phyloP scores from a whole-genome alignment of 2,797 vertebrate genomes.

The Tympanoctomys barrerae region DNA sequence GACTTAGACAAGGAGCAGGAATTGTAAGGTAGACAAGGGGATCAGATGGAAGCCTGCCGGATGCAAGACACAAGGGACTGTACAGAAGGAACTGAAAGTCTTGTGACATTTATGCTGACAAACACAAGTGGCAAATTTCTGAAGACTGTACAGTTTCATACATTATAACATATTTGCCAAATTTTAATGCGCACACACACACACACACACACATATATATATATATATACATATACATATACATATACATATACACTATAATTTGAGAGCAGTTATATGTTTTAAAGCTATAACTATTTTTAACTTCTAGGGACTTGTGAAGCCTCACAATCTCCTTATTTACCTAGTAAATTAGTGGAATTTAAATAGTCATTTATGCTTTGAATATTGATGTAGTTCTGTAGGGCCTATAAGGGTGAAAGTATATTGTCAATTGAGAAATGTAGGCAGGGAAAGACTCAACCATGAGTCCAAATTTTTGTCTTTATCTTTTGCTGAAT shows the following conservation, averaged over 20 bases:
- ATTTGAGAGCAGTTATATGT: background rate
- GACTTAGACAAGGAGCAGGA: background rate
- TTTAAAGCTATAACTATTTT: background rate
- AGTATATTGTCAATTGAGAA: background rate
- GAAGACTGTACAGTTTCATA: background rate
- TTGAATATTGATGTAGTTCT: constrained; percentile 10
- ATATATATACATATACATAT: too few species aligned
- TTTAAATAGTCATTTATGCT: background rate
- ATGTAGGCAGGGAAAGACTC: background rate
- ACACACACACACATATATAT: too few species aligned
- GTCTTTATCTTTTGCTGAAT: background rate
- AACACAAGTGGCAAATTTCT: background rate
- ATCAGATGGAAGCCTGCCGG: background rate
- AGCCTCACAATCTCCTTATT: background rate
- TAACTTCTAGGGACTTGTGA: background rate
- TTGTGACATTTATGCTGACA: background rate
- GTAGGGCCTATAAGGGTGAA: background rate
- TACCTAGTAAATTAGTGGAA: background rate
- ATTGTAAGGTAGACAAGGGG: background rate
- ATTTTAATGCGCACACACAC: constrained; percentile 15
- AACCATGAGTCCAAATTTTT: background rate
- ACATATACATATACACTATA: background rate
- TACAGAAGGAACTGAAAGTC: background rate
- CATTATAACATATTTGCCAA: background rate
- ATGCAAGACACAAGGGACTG: background rate